These are phyloP conservation scores for Hipparchia semele DNA, from an alignment of 2,888 invertebrate species.

Conservation along the genomic window DNA sequence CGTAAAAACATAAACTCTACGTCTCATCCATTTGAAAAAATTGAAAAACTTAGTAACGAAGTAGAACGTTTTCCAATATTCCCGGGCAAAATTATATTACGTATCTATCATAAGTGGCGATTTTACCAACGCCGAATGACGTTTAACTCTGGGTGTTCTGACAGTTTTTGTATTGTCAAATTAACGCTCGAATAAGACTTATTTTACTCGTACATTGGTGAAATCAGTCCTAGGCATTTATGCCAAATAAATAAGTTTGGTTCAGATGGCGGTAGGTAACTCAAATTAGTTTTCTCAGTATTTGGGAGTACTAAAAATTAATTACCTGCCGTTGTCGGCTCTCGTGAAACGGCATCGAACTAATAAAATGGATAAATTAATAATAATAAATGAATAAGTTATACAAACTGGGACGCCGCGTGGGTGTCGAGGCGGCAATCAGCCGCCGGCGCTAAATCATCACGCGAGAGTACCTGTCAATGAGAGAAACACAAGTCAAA, in stretches of 20 bases:
- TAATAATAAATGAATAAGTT: conserved; percentile 14
- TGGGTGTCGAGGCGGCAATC: neutral
- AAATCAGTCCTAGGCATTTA: too few species aligned
- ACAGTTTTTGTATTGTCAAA: too few species aligned
- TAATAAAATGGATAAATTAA: conserved; percentile 10
- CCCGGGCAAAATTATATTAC: too few species aligned
- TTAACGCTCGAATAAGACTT: too few species aligned
- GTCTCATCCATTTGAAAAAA: too few species aligned
- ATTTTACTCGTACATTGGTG: too few species aligned
- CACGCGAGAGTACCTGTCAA: conserved; percentile 1
- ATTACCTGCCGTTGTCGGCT: conserved; percentile 7
- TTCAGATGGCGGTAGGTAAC: conserved; percentile 15
- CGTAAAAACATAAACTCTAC: too few species aligned
- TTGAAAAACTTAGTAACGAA: too few species aligned
- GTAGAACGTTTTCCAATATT: too few species aligned
- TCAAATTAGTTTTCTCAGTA: conserved; percentile 6
- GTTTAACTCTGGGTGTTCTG: too few species aligned
- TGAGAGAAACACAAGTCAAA: conserved; percentile 2
- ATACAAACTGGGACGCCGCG: neutral
- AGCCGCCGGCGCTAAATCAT: neutral
- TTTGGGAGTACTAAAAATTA: conserved; percentile 13
- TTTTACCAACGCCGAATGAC: too few species aligned
- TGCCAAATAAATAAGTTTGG: neutral
- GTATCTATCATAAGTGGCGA: too few species aligned
- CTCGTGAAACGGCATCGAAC: neutral